phyloP scores from a whole-genome alignment of 2,113 vertebrate species.

The Rhombomys opimus region DNA sequence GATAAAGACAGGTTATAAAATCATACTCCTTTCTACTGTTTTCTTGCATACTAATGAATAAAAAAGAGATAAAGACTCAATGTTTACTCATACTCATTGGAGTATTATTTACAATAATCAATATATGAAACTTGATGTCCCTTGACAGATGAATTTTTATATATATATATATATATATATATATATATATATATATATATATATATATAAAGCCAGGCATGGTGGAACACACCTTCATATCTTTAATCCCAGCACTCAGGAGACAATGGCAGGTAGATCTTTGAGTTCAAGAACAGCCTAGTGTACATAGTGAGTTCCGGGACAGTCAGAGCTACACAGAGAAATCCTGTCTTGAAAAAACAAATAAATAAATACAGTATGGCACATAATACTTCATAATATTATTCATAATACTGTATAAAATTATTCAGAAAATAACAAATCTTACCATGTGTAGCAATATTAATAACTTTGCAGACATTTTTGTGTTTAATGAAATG shows the following conservation, averaged over 20 bases:
- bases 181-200: too few relatives aligned
- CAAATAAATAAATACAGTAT: neutral
- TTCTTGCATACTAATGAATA: neutral
- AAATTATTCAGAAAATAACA: neutral
- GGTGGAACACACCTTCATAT: neutral
- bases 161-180: too few relatives aligned
- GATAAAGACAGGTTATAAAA: neutral
- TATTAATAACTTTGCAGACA: neutral
- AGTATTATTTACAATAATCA: neutral
- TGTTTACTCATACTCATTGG: neutral
- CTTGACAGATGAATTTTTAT: neutral
- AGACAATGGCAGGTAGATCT: neutral
- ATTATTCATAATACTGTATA: neutral
- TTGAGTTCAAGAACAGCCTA: neutral
- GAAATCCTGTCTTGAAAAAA: neutral
- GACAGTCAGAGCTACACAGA: neutral
- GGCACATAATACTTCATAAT: neutral
- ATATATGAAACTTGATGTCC: neutral
- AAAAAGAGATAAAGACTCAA: neutral
- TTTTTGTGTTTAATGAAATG: neutral
- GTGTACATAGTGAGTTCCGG: neutral
- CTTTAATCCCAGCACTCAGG: neutral
- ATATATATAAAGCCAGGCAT: neutral
- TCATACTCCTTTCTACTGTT: neutral
- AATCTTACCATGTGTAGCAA: neutral